Conservation (phyloP, 1,140 invertebrate genomes). For the Pachypsylla venusta region DNA sequence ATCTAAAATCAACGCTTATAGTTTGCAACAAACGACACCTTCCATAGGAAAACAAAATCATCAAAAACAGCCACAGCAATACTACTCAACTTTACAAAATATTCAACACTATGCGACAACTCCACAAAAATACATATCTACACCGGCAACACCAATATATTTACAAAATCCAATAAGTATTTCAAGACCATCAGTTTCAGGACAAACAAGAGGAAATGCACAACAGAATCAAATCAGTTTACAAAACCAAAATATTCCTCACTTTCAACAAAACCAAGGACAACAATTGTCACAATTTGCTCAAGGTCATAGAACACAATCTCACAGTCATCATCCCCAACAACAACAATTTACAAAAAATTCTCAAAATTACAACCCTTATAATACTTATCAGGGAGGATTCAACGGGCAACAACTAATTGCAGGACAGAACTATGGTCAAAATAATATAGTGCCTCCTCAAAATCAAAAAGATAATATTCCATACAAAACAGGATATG, state of each 20-base stretch:
- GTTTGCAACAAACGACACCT: background rate
- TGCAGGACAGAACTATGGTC: background rate
- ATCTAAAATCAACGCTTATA: background rate
- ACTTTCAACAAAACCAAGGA: background rate
- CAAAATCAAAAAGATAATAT: background rate
- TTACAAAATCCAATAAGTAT: constrained; percentile 4
- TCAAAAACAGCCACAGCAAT: background rate
- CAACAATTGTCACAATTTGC: background rate
- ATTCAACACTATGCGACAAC: background rate
- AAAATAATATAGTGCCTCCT: background rate
- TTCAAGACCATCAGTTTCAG: background rate
- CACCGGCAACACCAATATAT: background rate
- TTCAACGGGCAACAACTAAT: background rate
- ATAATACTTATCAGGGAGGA: background rate
- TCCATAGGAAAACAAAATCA: background rate
- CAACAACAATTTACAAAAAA: background rate
- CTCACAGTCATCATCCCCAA: background rate
- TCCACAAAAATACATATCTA: background rate
- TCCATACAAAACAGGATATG: constrained; percentile 5
- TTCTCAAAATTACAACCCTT: background rate
- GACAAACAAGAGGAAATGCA: background rate
- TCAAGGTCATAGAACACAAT: background rate
- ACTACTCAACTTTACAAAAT: background rate
- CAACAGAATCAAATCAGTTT: background rate
- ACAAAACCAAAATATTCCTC: background rate